Percentiles rank a stretch among this genome's conserved stretches.
phyloP scores from a whole-genome alignment of 1,140 invertebrate genomes.

The Sycophaga agraensis region DNA sequence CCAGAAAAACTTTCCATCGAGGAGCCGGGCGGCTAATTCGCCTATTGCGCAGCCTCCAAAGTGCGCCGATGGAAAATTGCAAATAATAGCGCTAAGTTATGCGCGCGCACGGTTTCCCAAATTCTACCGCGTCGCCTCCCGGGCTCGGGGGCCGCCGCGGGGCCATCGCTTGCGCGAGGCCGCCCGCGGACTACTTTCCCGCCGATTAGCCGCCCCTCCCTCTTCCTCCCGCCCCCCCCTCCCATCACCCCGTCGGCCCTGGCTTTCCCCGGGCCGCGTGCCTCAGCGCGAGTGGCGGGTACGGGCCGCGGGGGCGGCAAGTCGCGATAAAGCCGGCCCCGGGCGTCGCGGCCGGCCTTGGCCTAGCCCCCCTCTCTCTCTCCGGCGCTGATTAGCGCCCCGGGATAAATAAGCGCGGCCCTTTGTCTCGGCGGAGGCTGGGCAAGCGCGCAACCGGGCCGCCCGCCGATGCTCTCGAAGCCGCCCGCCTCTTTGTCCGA shows the following conservation, averaged over 20 bases:
- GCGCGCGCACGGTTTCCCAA: not conserved
- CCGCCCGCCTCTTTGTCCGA: no score
- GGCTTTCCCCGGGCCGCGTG: not conserved
- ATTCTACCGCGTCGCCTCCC: constrained; percentile 16
- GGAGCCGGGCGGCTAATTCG: not conserved
- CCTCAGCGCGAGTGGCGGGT: no score
- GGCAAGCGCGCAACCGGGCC: no score
- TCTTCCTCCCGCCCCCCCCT: not conserved
- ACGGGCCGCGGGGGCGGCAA: no score
- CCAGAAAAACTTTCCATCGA: not conserved
- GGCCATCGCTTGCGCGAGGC: constrained; percentile 48
- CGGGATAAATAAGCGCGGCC: no score
- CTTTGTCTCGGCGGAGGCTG: no score
- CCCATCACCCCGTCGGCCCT: not conserved
- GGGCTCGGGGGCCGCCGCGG: constrained; percentile 9
- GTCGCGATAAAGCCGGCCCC: no score
- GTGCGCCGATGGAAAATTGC: constrained; percentile 10
- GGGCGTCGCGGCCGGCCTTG: no score
- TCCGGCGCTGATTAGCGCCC: no score
- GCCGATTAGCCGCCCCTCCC: not conserved
- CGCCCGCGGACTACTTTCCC: not conserved
- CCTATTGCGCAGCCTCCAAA: not conserved
- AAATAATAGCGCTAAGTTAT: constrained; percentile 13
- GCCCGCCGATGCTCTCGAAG: no score
- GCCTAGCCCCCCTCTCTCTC: no score